Conservation (phyloP, 2,888 invertebrate genomes). For the Steinernema hermaphroditum region DNA sequence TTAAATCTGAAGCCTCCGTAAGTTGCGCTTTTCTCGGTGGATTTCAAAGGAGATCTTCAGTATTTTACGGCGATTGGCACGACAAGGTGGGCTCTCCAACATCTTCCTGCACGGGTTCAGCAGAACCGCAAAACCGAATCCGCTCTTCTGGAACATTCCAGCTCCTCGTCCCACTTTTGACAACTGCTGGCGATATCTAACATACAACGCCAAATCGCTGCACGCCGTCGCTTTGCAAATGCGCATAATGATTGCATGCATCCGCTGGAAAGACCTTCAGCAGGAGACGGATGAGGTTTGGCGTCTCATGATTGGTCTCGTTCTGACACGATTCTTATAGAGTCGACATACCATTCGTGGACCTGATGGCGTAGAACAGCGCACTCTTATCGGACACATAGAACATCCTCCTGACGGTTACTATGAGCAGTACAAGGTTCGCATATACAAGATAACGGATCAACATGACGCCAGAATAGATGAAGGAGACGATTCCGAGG, state of each 20-base stretch:
- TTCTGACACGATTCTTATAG: not conserved
- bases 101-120: conserved; percentile 58
- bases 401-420: conserved; percentile 62
- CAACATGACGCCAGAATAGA: not conserved
- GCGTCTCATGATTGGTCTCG: not conserved
- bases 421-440: conserved; percentile 49
- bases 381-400: conserved; percentile 55
- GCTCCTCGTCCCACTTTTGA: conserved; percentile 92
- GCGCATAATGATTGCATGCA: conserved; percentile 85
- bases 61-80: conserved; percentile 47
- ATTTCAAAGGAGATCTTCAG: conserved; percentile 28
- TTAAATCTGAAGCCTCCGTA: conserved; percentile 74
- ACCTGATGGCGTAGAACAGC: conserved; percentile 58
- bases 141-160: conserved; percentile 86
- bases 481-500: conserved; percentile 5
- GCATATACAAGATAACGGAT: conserved; percentile 21
- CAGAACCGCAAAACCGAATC: conserved; percentile 72
- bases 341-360: conserved; percentile 39
- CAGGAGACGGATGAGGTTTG: conserved; percentile 47
- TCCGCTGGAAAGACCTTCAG: conserved; percentile 82
- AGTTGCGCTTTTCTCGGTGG: conserved; percentile 1
- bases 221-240: conserved; percentile 86
- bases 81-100: conserved; percentile 51
- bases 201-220: conserved; percentile 67
- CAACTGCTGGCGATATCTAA: conserved; percentile 85